Evolutionary conservation across 2,888 invertebrate genomes (phyloP), one percentile per base, ranked within the genome.

Genomic region (Portevinia maculata): DNA sequence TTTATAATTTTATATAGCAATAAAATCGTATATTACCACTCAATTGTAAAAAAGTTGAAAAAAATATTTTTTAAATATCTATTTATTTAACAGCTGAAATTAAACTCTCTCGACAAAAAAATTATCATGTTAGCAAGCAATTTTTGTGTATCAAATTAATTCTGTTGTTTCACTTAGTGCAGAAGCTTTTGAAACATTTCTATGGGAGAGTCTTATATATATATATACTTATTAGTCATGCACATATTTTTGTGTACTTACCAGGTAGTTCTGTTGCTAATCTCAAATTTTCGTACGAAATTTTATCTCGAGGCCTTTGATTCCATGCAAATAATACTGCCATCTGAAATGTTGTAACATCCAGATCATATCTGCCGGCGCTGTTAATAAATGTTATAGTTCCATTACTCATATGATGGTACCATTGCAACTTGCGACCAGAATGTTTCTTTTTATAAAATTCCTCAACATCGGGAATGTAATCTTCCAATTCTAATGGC

Each of bases 341-440:
- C 99, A 99, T 99, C 94, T 99, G 99, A 91, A 99, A 99, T 24
- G 99, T 99, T 11, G 99, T 99, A 5, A 99, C 99, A 90, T 99
- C 99, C 87, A 99, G 92, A 91, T 99, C 99, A 91, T 97, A 99
- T 86, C 96, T 94, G 0, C 98, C 99, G 65, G 96, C 94, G 86
- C 95, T 94, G 90, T 98, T 99, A 0, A 95, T 94, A 92, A 99
- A 99, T 21, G 97, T 98, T 86, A 99, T 98, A 79, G 98, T 98
- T 86, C 99, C 99, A 91, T 99, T 99, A 85, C 99, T 98, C 99
- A 99, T 99, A 88, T 99, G 98, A 91, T 99, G 99, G 91, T 99
- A 96, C 99, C 99, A 99, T 91, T 98, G 98, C 74, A 99, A 92
- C 90, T 99, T 99, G 70, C 99, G 93, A 7, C 99, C 99, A 87